These are phyloP conservation scores for Meteorus sp. DNA, from an alignment of 1,140 invertebrate genomes.

Conservation along the genomic window DNA sequence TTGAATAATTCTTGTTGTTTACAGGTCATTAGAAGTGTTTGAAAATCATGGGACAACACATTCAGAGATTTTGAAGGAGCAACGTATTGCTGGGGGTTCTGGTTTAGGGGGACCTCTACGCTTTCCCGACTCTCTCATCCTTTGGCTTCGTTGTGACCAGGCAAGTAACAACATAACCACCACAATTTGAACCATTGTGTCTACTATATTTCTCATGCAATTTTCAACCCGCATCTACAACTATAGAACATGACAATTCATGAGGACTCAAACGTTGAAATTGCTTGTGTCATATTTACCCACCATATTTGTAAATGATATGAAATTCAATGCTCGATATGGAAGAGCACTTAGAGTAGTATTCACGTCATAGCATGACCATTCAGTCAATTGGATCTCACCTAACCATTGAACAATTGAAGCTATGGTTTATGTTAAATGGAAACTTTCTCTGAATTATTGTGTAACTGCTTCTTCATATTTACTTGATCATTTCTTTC, in stretches of 20 bases:
- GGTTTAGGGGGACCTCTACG: constrained; percentile 75
- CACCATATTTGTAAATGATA: too few species aligned
- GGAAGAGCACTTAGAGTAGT: not conserved
- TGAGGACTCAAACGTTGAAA: too few species aligned
- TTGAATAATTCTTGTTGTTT: not conserved
- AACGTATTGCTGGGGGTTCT: constrained; percentile 67
- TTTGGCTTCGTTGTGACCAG: constrained; percentile 84
- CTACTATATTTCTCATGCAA: not conserved
- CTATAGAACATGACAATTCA: too few species aligned
- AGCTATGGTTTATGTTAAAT: constrained; percentile 4
- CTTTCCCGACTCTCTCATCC: constrained; percentile 69
- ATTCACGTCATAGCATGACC: constrained; percentile 15
- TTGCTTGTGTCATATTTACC: too few species aligned
- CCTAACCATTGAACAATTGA: constrained; percentile 21
- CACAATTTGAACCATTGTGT: too few species aligned
- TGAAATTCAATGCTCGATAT: too few species aligned
- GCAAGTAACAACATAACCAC: too few species aligned
- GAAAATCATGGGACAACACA: constrained; percentile 66
- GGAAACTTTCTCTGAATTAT: constrained; percentile 44
- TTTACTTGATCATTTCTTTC: not conserved
- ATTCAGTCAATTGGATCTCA: not conserved
- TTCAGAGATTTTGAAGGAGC: constrained; percentile 73
- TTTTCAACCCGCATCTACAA: too few species aligned
- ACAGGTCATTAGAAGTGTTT: constrained; percentile 75
- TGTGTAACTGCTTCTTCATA: constrained; percentile 35